Evolutionary conservation across 1,140 invertebrate species (phyloP).

Genomic region (Drosophila leontia): DNA sequence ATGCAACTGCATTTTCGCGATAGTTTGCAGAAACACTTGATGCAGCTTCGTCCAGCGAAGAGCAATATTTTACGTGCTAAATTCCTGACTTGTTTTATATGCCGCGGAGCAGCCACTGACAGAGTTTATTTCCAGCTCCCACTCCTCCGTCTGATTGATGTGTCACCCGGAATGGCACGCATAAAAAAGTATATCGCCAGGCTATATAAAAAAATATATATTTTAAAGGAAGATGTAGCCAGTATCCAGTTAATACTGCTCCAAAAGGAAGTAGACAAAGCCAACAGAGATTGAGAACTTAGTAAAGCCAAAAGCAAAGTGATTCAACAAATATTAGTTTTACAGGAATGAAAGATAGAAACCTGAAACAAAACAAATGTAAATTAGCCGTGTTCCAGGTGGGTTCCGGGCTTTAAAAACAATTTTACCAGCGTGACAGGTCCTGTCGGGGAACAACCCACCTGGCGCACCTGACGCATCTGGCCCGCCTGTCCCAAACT

Average conservation of each 20-base stretch:
- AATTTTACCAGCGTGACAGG: conserved; percentile 32
- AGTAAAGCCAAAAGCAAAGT: conserved; percentile 8
- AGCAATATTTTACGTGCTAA: conserved; percentile 28
- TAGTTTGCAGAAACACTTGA: conserved; percentile 12
- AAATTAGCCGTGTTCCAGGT: conserved; percentile 30
- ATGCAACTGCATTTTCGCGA: neutral
- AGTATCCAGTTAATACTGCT: neutral
- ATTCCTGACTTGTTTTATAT: conserved; percentile 16
- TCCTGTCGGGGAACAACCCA: conserved; percentile 22
- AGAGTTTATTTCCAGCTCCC: conserved; percentile 1
- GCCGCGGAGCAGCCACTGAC: conserved; percentile 14
- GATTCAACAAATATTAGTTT: conserved; percentile 29
- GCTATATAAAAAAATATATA: conserved; percentile 7
- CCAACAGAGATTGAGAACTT: conserved; percentile 6
- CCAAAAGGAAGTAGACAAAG: neutral
- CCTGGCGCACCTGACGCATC: conserved; percentile 13
- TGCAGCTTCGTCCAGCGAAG: conserved; percentile 13
- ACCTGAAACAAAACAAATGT: conserved; percentile 32
- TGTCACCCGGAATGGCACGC: conserved; percentile 10
- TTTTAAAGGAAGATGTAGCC: neutral
- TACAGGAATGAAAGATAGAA: neutral
- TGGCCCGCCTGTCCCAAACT: conserved; percentile 10
- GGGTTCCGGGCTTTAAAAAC: conserved; percentile 40
- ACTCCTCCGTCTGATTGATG: conserved; percentile 24
- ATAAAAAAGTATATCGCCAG: neutral